Conservation (phyloP, 1,140 invertebrate genomes). For the Listronotus oregonensis region DNA sequence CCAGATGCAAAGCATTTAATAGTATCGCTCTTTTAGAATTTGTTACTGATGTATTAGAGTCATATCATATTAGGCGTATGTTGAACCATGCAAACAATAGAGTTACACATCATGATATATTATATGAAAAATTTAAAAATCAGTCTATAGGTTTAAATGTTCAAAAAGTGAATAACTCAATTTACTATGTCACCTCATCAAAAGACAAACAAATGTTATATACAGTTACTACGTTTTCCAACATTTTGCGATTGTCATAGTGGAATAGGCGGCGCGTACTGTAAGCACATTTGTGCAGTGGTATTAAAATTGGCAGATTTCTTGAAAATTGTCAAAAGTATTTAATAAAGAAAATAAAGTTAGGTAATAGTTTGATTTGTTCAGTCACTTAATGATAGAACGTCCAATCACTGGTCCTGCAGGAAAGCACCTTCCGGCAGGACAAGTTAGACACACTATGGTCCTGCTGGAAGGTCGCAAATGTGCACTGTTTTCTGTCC, state of each 20-base stretch:
- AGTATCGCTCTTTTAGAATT: too few species aligned
- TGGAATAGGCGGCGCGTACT: constrained; percentile 22
- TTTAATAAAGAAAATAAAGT: constrained; percentile 12
- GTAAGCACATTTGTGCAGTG: constrained; percentile 27
- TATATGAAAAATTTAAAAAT: constrained; percentile 12
- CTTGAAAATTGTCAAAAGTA: constrained; percentile 10
- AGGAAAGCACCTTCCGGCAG: too few species aligned
- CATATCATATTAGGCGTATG: too few species aligned
- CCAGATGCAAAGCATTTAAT: constrained; percentile 28
- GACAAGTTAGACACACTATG: too few species aligned
- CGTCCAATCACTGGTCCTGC: too few species aligned
- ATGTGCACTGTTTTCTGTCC: too few species aligned
- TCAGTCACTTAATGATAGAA: constrained; percentile 6
- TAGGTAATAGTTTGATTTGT: constrained; percentile 2
- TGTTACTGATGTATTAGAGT: too few species aligned
- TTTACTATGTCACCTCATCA: constrained; percentile 7
- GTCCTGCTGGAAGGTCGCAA: too few species aligned
- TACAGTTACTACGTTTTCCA: constrained; percentile 4
- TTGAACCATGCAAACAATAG: constrained; percentile 14
- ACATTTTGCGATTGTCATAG: constrained; percentile 18
- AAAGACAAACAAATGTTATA: constrained; percentile 14
- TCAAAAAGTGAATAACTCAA: constrained; percentile 15
- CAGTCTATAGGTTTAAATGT: not conserved
- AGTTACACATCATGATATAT: constrained; percentile 12
- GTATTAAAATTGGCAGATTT: constrained; percentile 15